Conservation (phyloP, 1,140 invertebrate species). For the Sinonovacula constricta region DNA sequence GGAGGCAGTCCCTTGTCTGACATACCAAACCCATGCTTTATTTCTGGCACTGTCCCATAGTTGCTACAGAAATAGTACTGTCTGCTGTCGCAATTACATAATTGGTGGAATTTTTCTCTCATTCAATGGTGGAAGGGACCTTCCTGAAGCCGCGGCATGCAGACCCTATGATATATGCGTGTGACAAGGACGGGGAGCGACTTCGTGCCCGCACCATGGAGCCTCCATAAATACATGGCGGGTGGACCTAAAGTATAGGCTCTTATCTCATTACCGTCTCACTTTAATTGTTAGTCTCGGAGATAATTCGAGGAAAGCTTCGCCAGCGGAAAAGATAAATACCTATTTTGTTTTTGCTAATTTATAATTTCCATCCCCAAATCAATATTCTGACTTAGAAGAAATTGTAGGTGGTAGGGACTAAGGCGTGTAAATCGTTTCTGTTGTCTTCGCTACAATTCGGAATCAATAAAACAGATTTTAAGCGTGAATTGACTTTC, state of each 20-base stretch:
- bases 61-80: not conserved
- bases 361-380: conserved; percentile 42
- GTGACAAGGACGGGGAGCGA: conserved; percentile 38
- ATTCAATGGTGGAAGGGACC: not conserved
- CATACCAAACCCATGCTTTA: not conserved
- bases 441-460: not conserved
- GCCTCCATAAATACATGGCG: conserved; percentile 17
- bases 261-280: conserved; percentile 37
- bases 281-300: conserved; percentile 36
- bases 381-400: not conserved
- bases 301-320: conserved; percentile 42
- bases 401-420: not conserved
- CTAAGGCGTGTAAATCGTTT: not conserved
- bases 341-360: conserved; percentile 27
- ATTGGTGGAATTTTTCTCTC: not conserved
- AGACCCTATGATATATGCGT: conserved; percentile 37
- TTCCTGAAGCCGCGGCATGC: conserved; percentile 25
- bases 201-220: conserved; percentile 39
- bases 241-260: conserved; percentile 29
- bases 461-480: not conserved
- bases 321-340: conserved; percentile 41
- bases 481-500: not conserved
- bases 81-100: not conserved
- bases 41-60: not conserved
- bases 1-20: not conserved